Conservation (phyloP, 1,140 invertebrate species). For the Drosophila pseudoananassae region DNA sequence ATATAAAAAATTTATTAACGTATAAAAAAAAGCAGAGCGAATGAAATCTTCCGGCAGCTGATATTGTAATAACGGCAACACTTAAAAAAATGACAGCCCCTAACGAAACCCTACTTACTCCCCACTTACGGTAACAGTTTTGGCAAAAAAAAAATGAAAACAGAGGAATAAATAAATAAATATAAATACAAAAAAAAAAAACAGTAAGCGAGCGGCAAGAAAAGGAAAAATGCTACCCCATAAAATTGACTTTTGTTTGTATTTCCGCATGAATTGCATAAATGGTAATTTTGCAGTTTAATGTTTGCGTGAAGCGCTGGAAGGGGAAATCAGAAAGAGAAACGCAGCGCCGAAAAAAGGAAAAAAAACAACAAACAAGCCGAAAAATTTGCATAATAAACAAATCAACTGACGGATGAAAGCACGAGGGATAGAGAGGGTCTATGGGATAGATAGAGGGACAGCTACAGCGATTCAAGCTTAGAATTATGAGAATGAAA, state of each 20-base stretch:
- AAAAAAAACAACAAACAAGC: conserved; percentile 52
- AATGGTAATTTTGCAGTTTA: conserved; percentile 82
- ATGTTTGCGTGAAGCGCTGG: conserved; percentile 56
- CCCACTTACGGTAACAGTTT: conserved; percentile 4
- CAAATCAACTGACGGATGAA: conserved; percentile 48
- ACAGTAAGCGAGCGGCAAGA: conserved; percentile 5
- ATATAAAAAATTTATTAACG: conserved; percentile 78
- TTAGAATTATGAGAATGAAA: conserved; percentile 61
- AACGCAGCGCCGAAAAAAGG: conserved; percentile 20
- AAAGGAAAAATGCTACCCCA: conserved; percentile 42
- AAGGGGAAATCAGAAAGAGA: conserved; percentile 28
- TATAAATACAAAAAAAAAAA: not conserved
- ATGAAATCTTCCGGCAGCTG: conserved; percentile 74
- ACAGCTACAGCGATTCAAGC: conserved; percentile 14
- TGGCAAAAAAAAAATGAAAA: conserved; percentile 30
- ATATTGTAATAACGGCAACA: conserved; percentile 77
- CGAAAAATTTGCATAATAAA: conserved; percentile 59
- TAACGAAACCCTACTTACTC: conserved; percentile 14
- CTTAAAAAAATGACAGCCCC: conserved; percentile 68
- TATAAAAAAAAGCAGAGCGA: conserved; percentile 50
- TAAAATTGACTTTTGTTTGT: conserved; percentile 83
- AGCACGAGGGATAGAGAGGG: conserved; percentile 1
- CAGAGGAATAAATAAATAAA: conserved; percentile 20
- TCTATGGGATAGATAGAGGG: conserved; percentile 7
- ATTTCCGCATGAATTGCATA: conserved; percentile 82